Evolutionary conservation across 92 coral and sea anemone species (phyloP).

Genomic region (Pocillopora grandis): DNA sequence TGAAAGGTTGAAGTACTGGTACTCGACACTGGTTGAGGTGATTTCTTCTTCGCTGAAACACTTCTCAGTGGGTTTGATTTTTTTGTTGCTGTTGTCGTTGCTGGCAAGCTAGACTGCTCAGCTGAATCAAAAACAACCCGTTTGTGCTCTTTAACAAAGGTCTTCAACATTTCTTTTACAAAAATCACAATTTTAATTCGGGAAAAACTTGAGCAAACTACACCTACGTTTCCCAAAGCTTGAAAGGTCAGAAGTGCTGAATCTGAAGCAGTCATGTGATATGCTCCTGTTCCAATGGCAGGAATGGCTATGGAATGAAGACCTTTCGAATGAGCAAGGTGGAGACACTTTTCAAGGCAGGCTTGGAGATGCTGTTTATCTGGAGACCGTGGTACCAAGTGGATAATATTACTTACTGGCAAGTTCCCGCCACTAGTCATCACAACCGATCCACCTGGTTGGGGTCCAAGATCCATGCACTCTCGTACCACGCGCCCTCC

Average conservation of each 20-base stretch:
- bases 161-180: background rate
- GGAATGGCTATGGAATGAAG: constrained; percentile 4
- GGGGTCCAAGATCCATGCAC: constrained; percentile 42
- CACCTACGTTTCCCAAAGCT: background rate
- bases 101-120: background rate
- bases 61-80: background rate
- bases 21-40: background rate
- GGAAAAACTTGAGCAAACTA: background rate
- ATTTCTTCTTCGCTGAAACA: background rate
- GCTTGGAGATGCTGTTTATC: constrained; percentile 19
- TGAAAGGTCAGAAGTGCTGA: constrained; percentile 21
- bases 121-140: background rate
- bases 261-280: background rate
- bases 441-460: constrained; percentile 60
- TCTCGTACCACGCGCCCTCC: constrained; percentile 41
- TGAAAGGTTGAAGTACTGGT: background rate
- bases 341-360: constrained; percentile 5
- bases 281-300: constrained; percentile 11
- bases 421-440: constrained; percentile 60
- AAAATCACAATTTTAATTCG: background rate
- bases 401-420: constrained; percentile 34
- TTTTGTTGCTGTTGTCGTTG: background rate
- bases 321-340: background rate
- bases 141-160: constrained; percentile 5
- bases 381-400: constrained; percentile 26